Percentiles rank a stretch among this genome's conserved stretches.
Evolutionary conservation across 2,113 vertebrate species (phyloP).

Genomic region (Butorides virescens): DNA sequence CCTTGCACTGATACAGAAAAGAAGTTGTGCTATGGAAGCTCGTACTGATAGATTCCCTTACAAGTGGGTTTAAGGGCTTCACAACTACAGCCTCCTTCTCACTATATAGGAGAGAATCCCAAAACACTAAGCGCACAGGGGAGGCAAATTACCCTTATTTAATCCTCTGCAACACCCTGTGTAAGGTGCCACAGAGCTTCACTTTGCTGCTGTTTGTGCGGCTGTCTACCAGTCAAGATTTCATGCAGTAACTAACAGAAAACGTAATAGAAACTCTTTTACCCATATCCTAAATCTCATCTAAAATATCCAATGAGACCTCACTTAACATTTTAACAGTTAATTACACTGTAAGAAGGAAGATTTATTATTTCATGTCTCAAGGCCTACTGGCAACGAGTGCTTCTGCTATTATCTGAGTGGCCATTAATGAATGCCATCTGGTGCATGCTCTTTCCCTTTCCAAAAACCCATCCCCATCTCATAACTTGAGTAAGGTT

Average conservation of each 20-base stretch:
- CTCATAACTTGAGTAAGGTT: background rate
- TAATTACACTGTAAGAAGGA: background rate
- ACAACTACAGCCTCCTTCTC: background rate
- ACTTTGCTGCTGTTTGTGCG: background rate
- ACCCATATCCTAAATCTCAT: background rate
- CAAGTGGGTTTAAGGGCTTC: background rate
- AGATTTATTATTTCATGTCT: background rate
- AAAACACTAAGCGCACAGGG: accelerated
- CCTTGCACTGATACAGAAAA: background rate
- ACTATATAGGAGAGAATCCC: background rate
- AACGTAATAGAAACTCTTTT: background rate
- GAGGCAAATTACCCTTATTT: background rate
- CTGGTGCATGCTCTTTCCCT: background rate
- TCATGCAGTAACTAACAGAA: background rate
- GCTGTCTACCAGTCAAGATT: background rate
- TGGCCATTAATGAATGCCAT: background rate
- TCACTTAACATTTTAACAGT: background rate
- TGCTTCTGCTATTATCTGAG: background rate
- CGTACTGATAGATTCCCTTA: background rate
- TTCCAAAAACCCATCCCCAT: background rate
- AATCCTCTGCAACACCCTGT: background rate
- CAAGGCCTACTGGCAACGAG: background rate
- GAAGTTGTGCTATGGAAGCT: background rate
- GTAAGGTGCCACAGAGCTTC: background rate
- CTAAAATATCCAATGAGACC: background rate